These are phyloP conservation scores for Sylvilagus bachmani DNA, from an alignment of 2,113 vertebrate genomes.

Conservation along the genomic window DNA sequence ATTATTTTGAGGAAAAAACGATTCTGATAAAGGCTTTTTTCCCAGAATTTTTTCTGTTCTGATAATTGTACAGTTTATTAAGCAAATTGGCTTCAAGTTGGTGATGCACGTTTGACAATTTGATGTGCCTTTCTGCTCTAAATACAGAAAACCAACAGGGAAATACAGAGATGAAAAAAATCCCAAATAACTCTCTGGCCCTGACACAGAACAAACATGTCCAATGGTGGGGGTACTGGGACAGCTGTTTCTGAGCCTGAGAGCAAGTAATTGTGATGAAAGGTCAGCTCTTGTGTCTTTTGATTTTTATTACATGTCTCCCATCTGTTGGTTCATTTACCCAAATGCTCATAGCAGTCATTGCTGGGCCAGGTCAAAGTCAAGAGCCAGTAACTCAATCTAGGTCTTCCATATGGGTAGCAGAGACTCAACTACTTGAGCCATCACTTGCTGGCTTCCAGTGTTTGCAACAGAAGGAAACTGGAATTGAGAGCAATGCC, in stretches of 20 bases:
- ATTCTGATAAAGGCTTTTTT: not conserved
- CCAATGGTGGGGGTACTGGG: not conserved
- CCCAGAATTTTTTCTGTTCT: not conserved
- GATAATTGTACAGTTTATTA: not conserved
- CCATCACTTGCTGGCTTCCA: too few species aligned
- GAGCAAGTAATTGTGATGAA: not conserved
- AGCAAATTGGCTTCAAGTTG: not conserved
- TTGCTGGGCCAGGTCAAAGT: too few species aligned
- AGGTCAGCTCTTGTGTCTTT: too few species aligned
- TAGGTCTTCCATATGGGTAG: too few species aligned
- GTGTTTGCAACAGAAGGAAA: too few species aligned
- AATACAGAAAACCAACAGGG: not conserved
- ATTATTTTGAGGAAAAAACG: not conserved
- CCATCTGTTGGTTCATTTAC: too few species aligned
- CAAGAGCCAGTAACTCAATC: too few species aligned
- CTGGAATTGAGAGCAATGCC: too few species aligned
- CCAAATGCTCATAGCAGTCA: too few species aligned
- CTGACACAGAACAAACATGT: not conserved
- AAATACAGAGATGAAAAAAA: not conserved
- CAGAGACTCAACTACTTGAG: too few species aligned
- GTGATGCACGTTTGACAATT: not conserved
- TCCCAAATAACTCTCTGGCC: not conserved
- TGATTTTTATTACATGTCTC: too few species aligned
- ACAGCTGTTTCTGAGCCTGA: not conserved
- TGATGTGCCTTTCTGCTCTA: not conserved